Evolutionary conservation across 2,113 vertebrate species (phyloP).

Genomic region (Crypturellus undulatus): DNA sequence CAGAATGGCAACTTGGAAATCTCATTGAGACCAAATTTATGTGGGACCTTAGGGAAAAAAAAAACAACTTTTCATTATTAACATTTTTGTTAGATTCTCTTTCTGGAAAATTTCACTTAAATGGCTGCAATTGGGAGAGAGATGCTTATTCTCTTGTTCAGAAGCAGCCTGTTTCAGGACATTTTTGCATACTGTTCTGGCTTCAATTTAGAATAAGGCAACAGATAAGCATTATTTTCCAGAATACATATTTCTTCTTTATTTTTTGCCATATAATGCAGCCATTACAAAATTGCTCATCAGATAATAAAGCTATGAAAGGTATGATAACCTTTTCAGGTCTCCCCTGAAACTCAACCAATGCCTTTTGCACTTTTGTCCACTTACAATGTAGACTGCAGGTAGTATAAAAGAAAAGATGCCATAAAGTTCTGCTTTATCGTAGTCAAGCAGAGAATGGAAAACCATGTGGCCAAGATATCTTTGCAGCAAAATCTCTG

Average conservation of each 20-base stretch:
- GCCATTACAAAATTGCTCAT: neutral
- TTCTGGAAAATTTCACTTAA: neutral
- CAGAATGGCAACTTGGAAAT: neutral
- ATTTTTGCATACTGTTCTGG: neutral
- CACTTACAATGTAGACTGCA: neutral
- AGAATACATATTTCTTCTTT: neutral
- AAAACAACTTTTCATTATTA: neutral
- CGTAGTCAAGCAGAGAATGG: neutral
- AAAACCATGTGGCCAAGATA: neutral
- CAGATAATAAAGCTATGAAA: neutral
- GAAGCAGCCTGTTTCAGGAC: neutral
- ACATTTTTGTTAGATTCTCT: neutral
- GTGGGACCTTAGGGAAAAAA: neutral
- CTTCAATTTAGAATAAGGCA: neutral
- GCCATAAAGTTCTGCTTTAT: neutral
- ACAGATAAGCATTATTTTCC: neutral
- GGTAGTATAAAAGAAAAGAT: neutral
- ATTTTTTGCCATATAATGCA: neutral
- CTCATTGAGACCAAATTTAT: neutral
- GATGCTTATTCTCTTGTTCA: neutral
- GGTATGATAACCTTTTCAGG: neutral
- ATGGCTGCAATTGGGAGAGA: neutral
- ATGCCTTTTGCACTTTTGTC: neutral
- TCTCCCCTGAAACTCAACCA: neutral
- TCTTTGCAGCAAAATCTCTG: neutral